Evolutionary conservation across 1,140 invertebrate genomes (phyloP).

Genomic region (Panagrolaimus sp.): DNA sequence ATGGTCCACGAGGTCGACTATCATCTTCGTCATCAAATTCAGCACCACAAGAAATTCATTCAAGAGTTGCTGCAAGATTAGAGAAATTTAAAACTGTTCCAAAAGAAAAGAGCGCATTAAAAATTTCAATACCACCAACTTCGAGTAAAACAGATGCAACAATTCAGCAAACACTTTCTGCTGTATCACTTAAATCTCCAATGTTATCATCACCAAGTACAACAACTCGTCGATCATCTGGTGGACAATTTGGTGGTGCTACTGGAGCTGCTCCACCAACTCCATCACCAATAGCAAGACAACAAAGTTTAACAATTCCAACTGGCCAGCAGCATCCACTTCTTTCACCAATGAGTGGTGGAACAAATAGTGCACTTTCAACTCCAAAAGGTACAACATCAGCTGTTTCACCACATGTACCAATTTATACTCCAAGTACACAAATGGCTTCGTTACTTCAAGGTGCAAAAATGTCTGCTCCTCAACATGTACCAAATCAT

Average conservation of each 20-base stretch:
- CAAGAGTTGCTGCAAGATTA: background rate
- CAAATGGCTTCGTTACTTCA: background rate
- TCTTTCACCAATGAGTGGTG: no score
- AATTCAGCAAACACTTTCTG: background rate
- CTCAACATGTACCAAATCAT: no score
- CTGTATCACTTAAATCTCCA: background rate
- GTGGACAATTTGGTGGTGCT: background rate
- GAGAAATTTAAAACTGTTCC: slow-evolving; percentile 1
- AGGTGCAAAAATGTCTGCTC: slow-evolving; percentile 2
- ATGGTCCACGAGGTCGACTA: no score
- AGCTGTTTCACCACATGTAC: background rate
- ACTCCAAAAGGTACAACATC: background rate
- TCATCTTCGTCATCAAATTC: no score
- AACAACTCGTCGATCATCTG: no score
- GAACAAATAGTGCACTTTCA: no score
- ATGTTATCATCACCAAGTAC: background rate
- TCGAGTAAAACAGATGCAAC: background rate
- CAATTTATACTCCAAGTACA: background rate
- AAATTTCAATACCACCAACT: background rate
- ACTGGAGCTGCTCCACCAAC: background rate
- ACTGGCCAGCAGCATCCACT: no score
- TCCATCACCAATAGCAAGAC: background rate
- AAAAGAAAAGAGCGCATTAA: background rate
- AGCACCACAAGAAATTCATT: background rate
- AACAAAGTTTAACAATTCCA: background rate